Percentiles rank a stretch among this genome's conserved stretches.
These are phyloP conservation scores for Channallabes apus DNA, from an alignment of 2,797 vertebrate species.

Conservation along the genomic window DNA sequence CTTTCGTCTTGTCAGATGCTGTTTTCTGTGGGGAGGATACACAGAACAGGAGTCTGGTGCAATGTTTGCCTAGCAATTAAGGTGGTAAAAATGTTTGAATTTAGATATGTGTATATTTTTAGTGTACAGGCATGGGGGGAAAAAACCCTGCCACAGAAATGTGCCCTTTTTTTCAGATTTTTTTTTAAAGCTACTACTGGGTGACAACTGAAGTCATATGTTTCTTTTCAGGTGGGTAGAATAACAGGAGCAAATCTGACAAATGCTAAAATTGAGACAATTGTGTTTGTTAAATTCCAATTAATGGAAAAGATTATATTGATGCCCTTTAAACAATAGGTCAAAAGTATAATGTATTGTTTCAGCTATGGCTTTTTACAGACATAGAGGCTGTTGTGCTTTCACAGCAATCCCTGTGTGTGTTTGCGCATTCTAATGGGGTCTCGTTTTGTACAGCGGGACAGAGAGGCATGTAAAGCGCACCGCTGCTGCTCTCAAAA, in stretches of 20 bases:
- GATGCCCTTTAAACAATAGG: constrained; percentile 20
- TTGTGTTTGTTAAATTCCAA: neutral
- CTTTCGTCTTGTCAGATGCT: constrained; percentile 62
- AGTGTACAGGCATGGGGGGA: constrained; percentile 8
- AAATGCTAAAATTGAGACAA: neutral
- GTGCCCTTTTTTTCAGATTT: constrained; percentile 8
- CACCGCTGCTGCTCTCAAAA: constrained; percentile 29
- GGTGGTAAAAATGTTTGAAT: constrained; percentile 70
- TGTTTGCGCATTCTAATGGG: constrained; percentile 33
- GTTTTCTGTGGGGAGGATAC: constrained; percentile 66
- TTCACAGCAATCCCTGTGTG: constrained; percentile 16
- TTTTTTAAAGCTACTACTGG: constrained; percentile 1
- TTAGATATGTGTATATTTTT: constrained; percentile 72
- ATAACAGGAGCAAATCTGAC: constrained; percentile 9
- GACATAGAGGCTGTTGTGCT: constrained; percentile 14
- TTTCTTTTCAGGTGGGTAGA: neutral
- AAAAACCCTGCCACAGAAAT: constrained; percentile 13
- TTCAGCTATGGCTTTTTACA: constrained; percentile 5
- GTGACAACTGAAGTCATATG: constrained; percentile 8
- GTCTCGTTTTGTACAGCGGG: constrained; percentile 27
- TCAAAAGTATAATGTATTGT: neutral
- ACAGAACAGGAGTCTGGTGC: constrained; percentile 66
- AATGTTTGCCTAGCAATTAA: constrained; percentile 75
- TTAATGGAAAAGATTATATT: neutral
- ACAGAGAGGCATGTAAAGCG: constrained; percentile 4